These are phyloP conservation scores for Silurus lanzhouensis DNA, from an alignment of 2,797 vertebrate genomes.

Conservation along the genomic window DNA sequence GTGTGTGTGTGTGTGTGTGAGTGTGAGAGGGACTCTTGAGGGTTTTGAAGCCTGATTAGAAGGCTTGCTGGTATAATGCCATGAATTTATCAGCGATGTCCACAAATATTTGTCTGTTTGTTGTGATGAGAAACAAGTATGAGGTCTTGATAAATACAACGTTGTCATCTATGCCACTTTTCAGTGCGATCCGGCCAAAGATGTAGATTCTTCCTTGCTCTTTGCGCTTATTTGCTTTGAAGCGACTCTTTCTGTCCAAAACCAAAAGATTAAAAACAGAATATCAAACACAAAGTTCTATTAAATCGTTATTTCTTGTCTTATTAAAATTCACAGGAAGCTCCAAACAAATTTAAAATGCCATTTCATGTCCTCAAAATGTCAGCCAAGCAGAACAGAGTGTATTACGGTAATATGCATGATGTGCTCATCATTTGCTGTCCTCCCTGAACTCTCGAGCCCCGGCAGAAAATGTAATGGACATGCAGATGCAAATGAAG, in stretches of 20 bases:
- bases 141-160: neutral
- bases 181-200: neutral
- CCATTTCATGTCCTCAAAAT: constrained; percentile 44
- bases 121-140: constrained; percentile 16
- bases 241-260: neutral
- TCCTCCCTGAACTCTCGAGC: constrained; percentile 44
- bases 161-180: constrained; percentile 23
- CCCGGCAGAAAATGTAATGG: constrained; percentile 42
- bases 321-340: constrained; percentile 30
- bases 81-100: constrained; percentile 21
- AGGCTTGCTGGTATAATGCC: neutral
- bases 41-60: constrained; percentile 20
- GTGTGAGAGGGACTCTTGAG: neutral
- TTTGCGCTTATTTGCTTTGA: neutral
- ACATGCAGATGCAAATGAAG: constrained; percentile 46
- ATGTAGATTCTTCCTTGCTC: neutral
- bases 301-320: neutral
- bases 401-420: constrained; percentile 14
- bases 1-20: too few relatives aligned
- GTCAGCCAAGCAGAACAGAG: constrained; percentile 20
- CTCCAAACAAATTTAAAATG: constrained; percentile 34
- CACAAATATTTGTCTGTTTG: constrained; percentile 40
- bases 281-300: neutral
- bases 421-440: constrained; percentile 33
- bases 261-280: constrained; percentile 17